Base-by-base conservation (phyloP, 2,797 vertebrate species). In the Sebastes itinus region DNA sequence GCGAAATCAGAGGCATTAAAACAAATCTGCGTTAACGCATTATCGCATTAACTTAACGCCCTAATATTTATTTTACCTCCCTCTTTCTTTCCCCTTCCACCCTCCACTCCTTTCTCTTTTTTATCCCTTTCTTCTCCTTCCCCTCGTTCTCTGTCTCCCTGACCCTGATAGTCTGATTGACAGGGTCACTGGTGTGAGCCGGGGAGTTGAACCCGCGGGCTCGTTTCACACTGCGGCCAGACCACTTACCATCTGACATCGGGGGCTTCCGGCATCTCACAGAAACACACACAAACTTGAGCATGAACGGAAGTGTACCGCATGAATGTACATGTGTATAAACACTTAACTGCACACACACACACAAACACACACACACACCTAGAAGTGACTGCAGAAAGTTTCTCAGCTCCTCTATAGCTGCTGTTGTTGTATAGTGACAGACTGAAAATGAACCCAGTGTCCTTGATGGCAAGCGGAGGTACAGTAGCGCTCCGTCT, bases 191-290 rank as follows among this genome's bases (percentile, higher is more conserved):
- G 70, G 64, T 66, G 62, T 75, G 74, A 80, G 66, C 52, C 22
- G 46, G 55, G 55, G 77, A 77, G 63, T 25, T 83, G 68, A 85
- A 81, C 78, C 87, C 18, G 71, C 25, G 25, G 79, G 79, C 82
- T 59, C 4, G 56, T 83, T 86, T 89, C 88, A 85, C 77, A 75
- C 76, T 75, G 84, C 13, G 54, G 65, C 70, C 82, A 56, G 75
- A 85, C 74, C 82, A 87, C 78, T 92, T 89, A 88, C 82, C 82
- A 78, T 86, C 52, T 92, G 84, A 92, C 84, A 87, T 42, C 27
- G 28, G 55, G 58, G 54, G n/a, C 78, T 85, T n/a, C 4, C 25
- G 70, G 79, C 81, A 65, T 70, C 58, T 72, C 38, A 67, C 58
- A 77, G 22, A 76, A 7, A 25, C 56, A 77, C 77, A 75, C 77